Conservation (phyloP, 2,888 invertebrate species). For the Cataglyphis albicans region DNA sequence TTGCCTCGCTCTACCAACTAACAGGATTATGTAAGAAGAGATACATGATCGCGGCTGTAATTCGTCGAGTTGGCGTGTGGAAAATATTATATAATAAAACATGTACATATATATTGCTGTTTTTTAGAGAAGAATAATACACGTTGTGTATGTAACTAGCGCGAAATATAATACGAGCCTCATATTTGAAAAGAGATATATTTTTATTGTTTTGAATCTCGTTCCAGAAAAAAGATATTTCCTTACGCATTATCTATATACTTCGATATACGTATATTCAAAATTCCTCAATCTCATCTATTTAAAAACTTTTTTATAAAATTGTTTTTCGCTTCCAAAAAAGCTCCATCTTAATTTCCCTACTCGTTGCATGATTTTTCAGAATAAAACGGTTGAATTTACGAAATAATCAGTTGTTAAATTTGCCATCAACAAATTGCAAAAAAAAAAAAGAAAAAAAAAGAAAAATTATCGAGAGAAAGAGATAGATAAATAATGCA, state of each 20-base stretch:
- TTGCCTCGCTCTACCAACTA: conserved; percentile 19
- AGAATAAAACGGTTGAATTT: neutral
- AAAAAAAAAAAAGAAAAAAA: neutral
- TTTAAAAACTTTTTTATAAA: neutral
- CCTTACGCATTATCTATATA: neutral
- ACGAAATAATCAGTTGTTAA: neutral
- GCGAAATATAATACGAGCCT: neutral
- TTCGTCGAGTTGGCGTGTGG: neutral
- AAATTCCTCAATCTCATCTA: neutral
- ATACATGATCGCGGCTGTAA: conserved; percentile 4
- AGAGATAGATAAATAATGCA: conserved; percentile 19
- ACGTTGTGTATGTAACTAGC: neutral
- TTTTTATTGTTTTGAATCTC: neutral
- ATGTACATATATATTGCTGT: neutral
- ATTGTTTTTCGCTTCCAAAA: neutral
- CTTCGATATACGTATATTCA: neutral
- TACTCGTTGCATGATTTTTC: neutral
- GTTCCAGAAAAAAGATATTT: neutral
- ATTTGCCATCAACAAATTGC: neutral
- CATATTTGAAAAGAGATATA: neutral
- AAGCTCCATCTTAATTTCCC: neutral
- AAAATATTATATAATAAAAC: conserved; percentile 23
- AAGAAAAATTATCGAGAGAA: conserved; percentile 2
- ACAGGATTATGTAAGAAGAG: conserved; percentile 35
- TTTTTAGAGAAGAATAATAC: neutral